Percentiles rank a stretch among this genome's conserved stretches.
Evolutionary conservation across 2,797 vertebrate genomes (phyloP).

Genomic region (Cyprinodon diabolis): DNA sequence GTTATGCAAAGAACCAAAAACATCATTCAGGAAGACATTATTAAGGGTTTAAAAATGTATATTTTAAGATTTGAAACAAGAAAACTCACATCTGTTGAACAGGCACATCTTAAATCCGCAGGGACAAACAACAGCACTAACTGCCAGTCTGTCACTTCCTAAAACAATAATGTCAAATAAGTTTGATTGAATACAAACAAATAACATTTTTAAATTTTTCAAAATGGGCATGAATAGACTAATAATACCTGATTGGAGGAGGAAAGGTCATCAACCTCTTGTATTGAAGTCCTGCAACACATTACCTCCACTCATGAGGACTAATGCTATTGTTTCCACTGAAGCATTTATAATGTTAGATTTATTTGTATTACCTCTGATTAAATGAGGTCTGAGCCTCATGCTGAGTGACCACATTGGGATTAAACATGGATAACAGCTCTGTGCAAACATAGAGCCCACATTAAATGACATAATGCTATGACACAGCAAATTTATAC

Average conservation of each 20-base stretch:
- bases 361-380: conserved; percentile 60
- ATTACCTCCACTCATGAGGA: conserved; percentile 17
- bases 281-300: conserved; percentile 68
- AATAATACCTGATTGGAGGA: conserved; percentile 65
- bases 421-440: conserved; percentile 77
- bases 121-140: conserved; percentile 74
- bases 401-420: conserved; percentile 46
- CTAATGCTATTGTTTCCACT: not conserved
- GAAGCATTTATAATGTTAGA: not conserved
- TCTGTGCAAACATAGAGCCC: conserved; percentile 57
- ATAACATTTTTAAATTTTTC: not conserved
- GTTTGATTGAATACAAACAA: not conserved
- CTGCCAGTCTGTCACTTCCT: conserved; percentile 74
- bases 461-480: not conserved
- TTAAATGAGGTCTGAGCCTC: conserved; percentile 33
- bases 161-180: not conserved
- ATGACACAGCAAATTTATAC: not conserved
- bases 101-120: conserved; percentile 64
- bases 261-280: conserved; percentile 64
- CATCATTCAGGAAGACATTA: not conserved
- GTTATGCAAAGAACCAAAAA: conserved; percentile 18
- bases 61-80: not conserved
- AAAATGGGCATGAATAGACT: not conserved
- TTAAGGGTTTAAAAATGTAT: not conserved
- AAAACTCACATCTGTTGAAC: conserved; percentile 68